These are phyloP conservation scores for Campaea margaritaria DNA, from an alignment of 2,888 invertebrate genomes.

Conservation along the genomic window DNA sequence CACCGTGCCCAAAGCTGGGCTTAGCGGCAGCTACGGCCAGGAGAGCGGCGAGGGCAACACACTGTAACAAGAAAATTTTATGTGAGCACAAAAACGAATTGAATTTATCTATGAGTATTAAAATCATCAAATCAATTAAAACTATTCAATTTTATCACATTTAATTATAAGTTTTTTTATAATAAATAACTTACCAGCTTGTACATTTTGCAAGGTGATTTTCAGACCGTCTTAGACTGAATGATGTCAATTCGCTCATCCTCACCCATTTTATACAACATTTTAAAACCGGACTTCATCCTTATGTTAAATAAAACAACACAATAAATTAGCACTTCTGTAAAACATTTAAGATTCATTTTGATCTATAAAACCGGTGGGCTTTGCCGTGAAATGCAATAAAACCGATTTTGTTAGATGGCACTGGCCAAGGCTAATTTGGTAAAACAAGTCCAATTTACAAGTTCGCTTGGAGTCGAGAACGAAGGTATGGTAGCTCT, in stretches of 20 bases:
- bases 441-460: slow-evolving; percentile 44
- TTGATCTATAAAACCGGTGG: slow-evolving; percentile 36
- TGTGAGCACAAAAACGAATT: slow-evolving; percentile 1
- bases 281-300: slow-evolving; percentile 44
- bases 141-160: not conserved
- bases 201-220: slow-evolving; percentile 45
- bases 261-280: slow-evolving; percentile 46
- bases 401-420: slow-evolving; percentile 45
- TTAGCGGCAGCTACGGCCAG: slow-evolving; percentile 41
- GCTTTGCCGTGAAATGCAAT: slow-evolving; percentile 45
- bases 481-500: slow-evolving; percentile 22
- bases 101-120: not conserved
- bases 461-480: slow-evolving; percentile 28
- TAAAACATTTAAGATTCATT: slow-evolving; percentile 42
- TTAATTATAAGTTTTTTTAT: not conserved
- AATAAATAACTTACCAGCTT: slow-evolving; percentile 43
- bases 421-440: slow-evolving; percentile 43
- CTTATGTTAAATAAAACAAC: slow-evolving; percentile 31
- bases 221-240: slow-evolving; percentile 46
- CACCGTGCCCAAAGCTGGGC: not conserved
- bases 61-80: slow-evolving; percentile 32
- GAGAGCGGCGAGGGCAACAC: slow-evolving; percentile 40
- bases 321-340: slow-evolving; percentile 41
- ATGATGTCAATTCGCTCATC: slow-evolving; percentile 42
- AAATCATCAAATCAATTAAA: not conserved